Evolutionary conservation across 1,140 invertebrate species (phyloP).

Genomic region (Drosophila watanabei): DNA sequence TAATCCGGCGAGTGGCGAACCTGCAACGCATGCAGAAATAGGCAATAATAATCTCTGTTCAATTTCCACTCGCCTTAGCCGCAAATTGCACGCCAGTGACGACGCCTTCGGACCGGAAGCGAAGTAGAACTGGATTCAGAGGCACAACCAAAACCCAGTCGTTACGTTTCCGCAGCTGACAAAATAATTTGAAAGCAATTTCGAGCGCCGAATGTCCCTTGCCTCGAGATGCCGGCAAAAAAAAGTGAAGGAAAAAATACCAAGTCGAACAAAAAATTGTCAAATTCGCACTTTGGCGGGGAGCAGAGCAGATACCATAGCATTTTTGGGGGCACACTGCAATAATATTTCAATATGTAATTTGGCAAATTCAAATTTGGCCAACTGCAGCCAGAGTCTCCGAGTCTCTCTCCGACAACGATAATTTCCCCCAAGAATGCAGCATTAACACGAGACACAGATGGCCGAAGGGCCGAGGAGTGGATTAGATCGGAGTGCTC

Average conservation of each 20-base stretch:
- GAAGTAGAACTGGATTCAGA: slow-evolving; percentile 24
- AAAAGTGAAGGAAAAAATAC: slow-evolving; percentile 7
- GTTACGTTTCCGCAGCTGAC: slow-evolving; percentile 69
- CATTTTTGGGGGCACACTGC: slow-evolving; percentile 72
- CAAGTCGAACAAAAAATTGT: slow-evolving; percentile 54
- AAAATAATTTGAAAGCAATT: slow-evolving; percentile 84
- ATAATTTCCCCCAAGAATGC: slow-evolving; percentile 83
- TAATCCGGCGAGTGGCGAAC: slow-evolving; percentile 52
- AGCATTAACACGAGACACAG: slow-evolving; percentile 77
- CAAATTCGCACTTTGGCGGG: slow-evolving; percentile 77
- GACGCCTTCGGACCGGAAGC: slow-evolving; percentile 44
- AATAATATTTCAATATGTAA: slow-evolving; percentile 85
- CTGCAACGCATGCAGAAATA: slow-evolving; percentile 77
- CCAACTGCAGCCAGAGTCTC: slow-evolving; percentile 46
- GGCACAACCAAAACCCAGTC: slow-evolving; percentile 6
- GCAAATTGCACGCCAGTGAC: slow-evolving; percentile 72
- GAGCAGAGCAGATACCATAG: slow-evolving; percentile 35
- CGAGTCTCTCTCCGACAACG: slow-evolving; percentile 38
- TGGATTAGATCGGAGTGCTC: slow-evolving; percentile 54
- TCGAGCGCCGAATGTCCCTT: slow-evolving; percentile 67
- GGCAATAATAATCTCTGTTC: slow-evolving; percentile 80
- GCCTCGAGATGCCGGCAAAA: slow-evolving; percentile 9
- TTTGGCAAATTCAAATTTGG: slow-evolving; percentile 78
- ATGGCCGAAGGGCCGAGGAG: slow-evolving; percentile 67
- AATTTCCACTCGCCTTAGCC: slow-evolving; percentile 67